Evolutionary conservation across 2,888 invertebrate genomes (phyloP).

Genomic region (Leistus spinibarbis): DNA sequence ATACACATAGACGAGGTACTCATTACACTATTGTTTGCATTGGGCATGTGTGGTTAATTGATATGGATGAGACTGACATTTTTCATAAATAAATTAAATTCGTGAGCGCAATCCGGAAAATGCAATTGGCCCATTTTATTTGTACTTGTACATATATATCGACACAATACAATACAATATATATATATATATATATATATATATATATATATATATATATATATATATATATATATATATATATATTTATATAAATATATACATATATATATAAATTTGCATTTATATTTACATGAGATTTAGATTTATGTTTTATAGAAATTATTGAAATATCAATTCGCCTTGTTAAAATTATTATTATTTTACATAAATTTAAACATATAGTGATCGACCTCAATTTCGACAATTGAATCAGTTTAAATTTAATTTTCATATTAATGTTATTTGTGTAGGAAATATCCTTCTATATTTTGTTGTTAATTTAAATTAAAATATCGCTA

Average conservation of each 20-base stretch:
- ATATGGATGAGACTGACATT: slow-evolving; percentile 23
- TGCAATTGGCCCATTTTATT: slow-evolving; percentile 10
- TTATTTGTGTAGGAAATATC: background rate
- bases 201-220: no score
- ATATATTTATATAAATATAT: no score
- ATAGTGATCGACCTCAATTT: background rate
- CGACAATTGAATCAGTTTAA: background rate
- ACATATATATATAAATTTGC: no score
- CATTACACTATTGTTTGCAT: slow-evolving; percentile 28
- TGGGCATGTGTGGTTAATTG: slow-evolving; percentile 18
- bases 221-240: no score
- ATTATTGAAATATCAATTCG: slow-evolving; percentile 3
- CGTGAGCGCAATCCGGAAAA: slow-evolving; percentile 5
- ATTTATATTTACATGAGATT: background rate
- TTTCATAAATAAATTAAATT: slow-evolving; percentile 35
- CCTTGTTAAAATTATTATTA: slow-evolving; percentile 10
- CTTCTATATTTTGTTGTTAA: background rate
- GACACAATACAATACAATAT: no score
- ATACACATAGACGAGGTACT: slow-evolving; percentile 5
- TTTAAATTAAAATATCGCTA: background rate
- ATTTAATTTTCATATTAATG: background rate
- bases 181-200: no score
- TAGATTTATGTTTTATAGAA: slow-evolving; percentile 4
- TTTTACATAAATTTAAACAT: background rate
- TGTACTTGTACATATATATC: background rate